phyloP scores from a whole-genome alignment of 2,888 invertebrate species.

The Argynnis bischoffii region DNA sequence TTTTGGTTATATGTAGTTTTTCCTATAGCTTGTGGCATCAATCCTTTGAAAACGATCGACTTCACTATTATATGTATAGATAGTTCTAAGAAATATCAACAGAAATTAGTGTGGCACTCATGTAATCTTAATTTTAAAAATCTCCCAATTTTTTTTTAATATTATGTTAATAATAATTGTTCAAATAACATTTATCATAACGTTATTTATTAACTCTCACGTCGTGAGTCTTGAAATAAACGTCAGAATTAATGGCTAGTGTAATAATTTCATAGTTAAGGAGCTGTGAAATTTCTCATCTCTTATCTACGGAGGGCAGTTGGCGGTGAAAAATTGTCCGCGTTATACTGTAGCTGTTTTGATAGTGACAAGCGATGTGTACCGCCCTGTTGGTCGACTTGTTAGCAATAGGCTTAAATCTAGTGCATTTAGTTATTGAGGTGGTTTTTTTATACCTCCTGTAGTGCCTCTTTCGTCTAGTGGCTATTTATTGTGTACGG shows the following conservation, averaged over 20 bases:
- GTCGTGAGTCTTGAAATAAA: constrained; percentile 7
- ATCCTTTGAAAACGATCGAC: too few relatives aligned
- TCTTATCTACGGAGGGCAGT: constrained; percentile 34
- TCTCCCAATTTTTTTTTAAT: too few relatives aligned
- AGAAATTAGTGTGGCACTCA: too few relatives aligned
- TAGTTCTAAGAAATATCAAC: too few relatives aligned
- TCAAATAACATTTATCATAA: neutral
- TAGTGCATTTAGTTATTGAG: neutral
- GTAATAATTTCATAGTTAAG: constrained; percentile 27
- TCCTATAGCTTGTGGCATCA: too few relatives aligned
- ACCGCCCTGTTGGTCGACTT: constrained; percentile 7
- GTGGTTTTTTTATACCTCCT: neutral
- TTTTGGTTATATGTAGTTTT: too few relatives aligned
- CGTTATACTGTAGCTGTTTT: constrained; percentile 26
- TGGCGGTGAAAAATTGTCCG: constrained; percentile 35
- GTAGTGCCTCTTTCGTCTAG: too few relatives aligned
- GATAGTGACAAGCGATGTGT: constrained; percentile 18
- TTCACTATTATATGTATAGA: too few relatives aligned
- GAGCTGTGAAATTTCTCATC: constrained; percentile 25
- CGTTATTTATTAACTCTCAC: neutral
- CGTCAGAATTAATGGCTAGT: constrained; percentile 28
- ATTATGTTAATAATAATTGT: too few relatives aligned
- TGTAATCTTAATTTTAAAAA: too few relatives aligned
- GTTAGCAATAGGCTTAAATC: neutral
- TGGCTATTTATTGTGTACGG: too few relatives aligned